These are phyloP conservation scores for Daphoenositta chrysoptera DNA, from an alignment of 2,113 vertebrate genomes.

Conservation along the genomic window DNA sequence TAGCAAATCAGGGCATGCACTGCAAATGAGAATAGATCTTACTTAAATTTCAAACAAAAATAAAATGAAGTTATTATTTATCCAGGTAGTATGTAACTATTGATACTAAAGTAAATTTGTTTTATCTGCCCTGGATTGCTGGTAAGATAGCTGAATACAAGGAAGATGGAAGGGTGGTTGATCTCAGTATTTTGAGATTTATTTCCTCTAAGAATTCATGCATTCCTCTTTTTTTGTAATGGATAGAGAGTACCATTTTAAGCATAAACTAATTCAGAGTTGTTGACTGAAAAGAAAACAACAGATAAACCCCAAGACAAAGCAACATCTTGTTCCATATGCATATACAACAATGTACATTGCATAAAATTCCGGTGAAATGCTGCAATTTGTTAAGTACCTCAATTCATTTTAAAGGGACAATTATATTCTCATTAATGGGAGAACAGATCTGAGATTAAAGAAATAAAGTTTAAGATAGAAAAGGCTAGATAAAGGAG, in stretches of 20 bases:
- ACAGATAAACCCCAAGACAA: not conserved
- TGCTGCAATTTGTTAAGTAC: not conserved
- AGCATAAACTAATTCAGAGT: not conserved
- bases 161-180: not conserved
- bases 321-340: not conserved
- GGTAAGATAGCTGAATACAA: not conserved
- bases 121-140: not conserved
- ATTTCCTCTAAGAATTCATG: not conserved
- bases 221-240: not conserved
- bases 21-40: not conserved
- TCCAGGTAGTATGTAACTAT: not conserved
- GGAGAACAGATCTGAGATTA: not conserved
- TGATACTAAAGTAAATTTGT: not conserved
- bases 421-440: not conserved
- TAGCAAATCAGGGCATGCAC: not conserved
- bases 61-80: not conserved
- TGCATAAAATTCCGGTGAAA: not conserved
- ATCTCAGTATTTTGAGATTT: not conserved
- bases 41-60: not conserved
- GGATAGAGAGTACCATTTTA: accelerated
- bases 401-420: not conserved
- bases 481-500: not conserved
- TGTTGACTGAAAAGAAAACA: not conserved
- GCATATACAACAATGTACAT: not conserved
- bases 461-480: not conserved